A percentile compares a stretch with the other conserved stretches of the same genome.
phyloP scores from a whole-genome alignment of 2,113 vertebrate species.

The Coturnix japonica region DNA sequence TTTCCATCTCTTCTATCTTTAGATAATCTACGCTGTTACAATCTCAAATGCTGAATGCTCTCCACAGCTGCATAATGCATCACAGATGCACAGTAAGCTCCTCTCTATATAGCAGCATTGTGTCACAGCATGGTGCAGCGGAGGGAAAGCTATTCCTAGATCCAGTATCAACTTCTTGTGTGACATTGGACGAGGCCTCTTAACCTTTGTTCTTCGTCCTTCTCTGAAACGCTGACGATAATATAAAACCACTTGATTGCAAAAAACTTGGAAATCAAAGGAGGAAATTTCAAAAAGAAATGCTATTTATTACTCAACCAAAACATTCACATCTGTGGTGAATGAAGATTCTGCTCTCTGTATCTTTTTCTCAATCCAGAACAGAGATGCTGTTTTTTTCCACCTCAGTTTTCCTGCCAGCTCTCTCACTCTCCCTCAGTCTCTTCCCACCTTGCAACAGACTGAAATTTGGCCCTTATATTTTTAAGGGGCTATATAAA shows the following conservation, averaged over 20 bases:
- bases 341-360: background rate
- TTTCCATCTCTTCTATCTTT: background rate
- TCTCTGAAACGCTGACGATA: background rate
- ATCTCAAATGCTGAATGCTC: background rate
- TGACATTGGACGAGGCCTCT: background rate
- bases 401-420: background rate
- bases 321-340: conserved; percentile 1
- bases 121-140: background rate
- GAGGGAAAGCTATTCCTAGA: conserved; percentile 34
- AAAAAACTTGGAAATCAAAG: conserved; percentile 1
- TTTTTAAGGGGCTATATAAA: background rate
- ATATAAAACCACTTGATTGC: conserved; percentile 34
- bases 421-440: background rate
- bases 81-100: conserved; percentile 46
- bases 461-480: background rate
- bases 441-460: background rate
- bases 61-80: conserved; percentile 25
- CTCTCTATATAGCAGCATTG: conserved; percentile 8
- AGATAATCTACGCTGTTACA: background rate
- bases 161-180: background rate
- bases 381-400: background rate
- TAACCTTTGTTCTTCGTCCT: background rate
- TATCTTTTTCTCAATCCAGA: background rate
- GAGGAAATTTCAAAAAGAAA: conserved; percentile 19
- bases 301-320: conserved; percentile 21